Evolutionary conservation across 2,797 vertebrate species (phyloP), one percentile per base, ranked within the genome.

Genomic region (Lophius americanus): DNA sequence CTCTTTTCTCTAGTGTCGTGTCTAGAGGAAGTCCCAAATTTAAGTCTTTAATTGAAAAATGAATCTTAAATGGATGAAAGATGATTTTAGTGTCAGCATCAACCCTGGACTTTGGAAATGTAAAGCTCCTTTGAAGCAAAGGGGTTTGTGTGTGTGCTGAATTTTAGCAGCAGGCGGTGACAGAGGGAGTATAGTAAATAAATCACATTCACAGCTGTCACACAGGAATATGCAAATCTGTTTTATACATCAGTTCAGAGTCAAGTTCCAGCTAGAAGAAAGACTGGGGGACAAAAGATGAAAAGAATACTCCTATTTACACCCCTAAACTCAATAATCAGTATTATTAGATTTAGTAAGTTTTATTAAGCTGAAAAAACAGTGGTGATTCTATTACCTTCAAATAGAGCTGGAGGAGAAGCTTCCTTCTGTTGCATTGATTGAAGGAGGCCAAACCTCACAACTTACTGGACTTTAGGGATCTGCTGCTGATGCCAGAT

Each of bases 11-110:
- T 33, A 11, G 44, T 51, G 60, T 50, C 60, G 73, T 51, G 80
- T 76, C 23, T 53, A 73, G 23, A 23, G 23, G 23, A 23, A 23
- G 63, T 73, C 82, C 46, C 53, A 61, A 14, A 64, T 54, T 57
- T 56, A 36, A 73, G 75, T 76, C 78, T 87, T 81, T 75, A 81
- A 85, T 80, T 87, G 73, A 78, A 53, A 71, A 85, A 86, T 78
- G 76, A 70, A 78, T 80, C 61, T 60, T 76, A 70, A 74, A 68
- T 80, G 75, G 74, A 78, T 73, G 66, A 81, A 84, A 75, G 83
- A 66, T 67, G 64, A 75, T 84, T 68, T 78, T 60, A 75, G 54
- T 60, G 60, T 81, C 66, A 52, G 58, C 57, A 64, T 68, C 63
- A 82, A 60, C 43, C 38, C 61, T 6, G 73, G 69, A 71, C 39